phyloP scores from a whole-genome alignment of 2,113 vertebrate species.

The Leuciscus idus region DNA sequence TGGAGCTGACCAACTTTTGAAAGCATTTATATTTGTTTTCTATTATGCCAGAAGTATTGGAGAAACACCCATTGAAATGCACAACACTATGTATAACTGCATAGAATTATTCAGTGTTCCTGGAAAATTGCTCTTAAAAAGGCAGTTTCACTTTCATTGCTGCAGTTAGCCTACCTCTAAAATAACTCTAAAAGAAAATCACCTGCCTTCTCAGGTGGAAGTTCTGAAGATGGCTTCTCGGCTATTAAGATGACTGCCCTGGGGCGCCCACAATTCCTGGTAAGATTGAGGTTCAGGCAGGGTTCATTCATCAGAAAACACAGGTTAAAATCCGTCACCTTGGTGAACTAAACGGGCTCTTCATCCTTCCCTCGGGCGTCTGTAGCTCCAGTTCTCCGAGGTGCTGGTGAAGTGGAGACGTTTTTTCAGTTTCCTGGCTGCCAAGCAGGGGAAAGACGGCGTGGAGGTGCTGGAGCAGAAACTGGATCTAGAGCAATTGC shows the following conservation, averaged over 20 bases:
- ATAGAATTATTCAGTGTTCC: conserved; percentile 22
- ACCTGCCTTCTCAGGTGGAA: conserved; percentile 75
- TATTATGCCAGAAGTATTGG: neutral
- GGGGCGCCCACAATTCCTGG: conserved; percentile 91
- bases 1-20: conserved; percentile 9
- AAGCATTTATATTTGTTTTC: conserved; percentile 24
- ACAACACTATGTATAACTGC: neutral
- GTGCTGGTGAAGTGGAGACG: conserved; percentile 87
- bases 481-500: conserved; percentile 82
- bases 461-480: conserved; percentile 76
- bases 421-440: conserved; percentile 86
- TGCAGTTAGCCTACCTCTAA: neutral
- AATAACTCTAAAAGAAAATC: conserved; percentile 33
- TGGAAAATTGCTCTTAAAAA: conserved; percentile 16
- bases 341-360: neutral
- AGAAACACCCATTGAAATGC: neutral
- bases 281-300: conserved; percentile 67
- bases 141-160: conserved; percentile 13
- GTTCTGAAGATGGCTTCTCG: conserved; percentile 83
- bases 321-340: neutral
- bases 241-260: conserved; percentile 92
- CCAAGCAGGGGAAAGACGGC: conserved; percentile 79
- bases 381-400: conserved; percentile 87
- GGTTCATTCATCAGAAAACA: conserved; percentile 39
- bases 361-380: neutral